Percentiles rank a stretch among this genome's conserved stretches.
phyloP scores from a whole-genome alignment of 2,888 invertebrate genomes.

The Eupithecia tripunctaria region DNA sequence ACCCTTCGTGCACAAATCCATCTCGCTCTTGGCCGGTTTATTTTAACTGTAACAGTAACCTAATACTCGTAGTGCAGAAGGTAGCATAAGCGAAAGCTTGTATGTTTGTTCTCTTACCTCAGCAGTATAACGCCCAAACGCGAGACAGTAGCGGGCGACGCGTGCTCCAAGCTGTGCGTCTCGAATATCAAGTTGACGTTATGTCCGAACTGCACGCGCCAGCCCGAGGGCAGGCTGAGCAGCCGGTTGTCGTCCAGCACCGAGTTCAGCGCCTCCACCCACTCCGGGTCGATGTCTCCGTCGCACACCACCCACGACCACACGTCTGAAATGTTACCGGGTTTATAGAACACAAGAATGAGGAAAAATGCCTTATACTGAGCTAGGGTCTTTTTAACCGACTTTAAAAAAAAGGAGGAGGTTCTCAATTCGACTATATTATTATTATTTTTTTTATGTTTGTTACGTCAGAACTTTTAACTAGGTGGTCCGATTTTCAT shows the following conservation, averaged over 20 bases:
- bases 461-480: too few species aligned
- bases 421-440: too few species aligned
- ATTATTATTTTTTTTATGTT: too few species aligned
- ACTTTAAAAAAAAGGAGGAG: too few species aligned
- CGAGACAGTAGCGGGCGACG: constrained; percentile 99
- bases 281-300: constrained; percentile 99
- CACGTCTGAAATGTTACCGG: constrained; percentile 77
- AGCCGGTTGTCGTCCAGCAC: constrained; percentile 99
- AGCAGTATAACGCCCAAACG: constrained; percentile 83
- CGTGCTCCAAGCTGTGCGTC: constrained; percentile 94
- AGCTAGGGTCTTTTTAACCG: too few species aligned
- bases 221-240: constrained; percentile 96
- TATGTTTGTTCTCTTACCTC: background rate
- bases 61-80: too few species aligned
- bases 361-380: background rate
- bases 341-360: background rate
- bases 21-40: too few species aligned
- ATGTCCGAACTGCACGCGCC: constrained; percentile 96
- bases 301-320: constrained; percentile 98
- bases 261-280: constrained; percentile 99
- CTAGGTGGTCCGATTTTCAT: too few species aligned
- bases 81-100: too few species aligned
- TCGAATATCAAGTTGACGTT: constrained; percentile 99
- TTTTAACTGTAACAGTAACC: too few species aligned
- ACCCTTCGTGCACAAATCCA: too few species aligned